Evolutionary conservation across 2,113 vertebrate species (phyloP), one percentile per base, ranked within the genome.

Genomic region (Cinclus mexicanus): DNA sequence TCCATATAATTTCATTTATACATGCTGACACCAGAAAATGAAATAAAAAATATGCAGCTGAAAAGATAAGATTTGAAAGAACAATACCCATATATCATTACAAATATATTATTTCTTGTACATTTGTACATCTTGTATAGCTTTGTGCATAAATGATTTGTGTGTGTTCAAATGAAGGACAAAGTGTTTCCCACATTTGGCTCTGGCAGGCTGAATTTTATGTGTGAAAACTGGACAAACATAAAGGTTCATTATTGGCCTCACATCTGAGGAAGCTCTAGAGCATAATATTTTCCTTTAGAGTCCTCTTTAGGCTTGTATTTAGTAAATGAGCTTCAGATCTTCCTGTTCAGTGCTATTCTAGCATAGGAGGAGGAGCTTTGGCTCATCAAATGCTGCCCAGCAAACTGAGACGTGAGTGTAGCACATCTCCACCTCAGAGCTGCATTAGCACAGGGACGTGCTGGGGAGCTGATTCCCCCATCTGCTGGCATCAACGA

Each of bases 191-290:
- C 33, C 60, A 63, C 64, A 53, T 86, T 95, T 93, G 68, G 28
- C 79, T 87, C 84, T 81, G 83, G 47, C 37, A 78, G 74, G 18
- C 47, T 4, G 1, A 93, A 59, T 75, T 60, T 42, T 90, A 63
- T 41, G 68, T 90, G 82, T 89, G 90, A 94, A 93, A 92, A 86
- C 60, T 83, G 83, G 79, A 90, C 93, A 86, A 92, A 83, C 76
- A 33, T 35, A 37, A 70, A n/a, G 31, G 68, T 59, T 87, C 35
- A 4, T 79, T 76, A 37, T 78, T 95, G 79, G 79, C 88, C 37
- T 83, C 52, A 75, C 69, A 92, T 92, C 88, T 95, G 72, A 94
- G 83, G 29, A 95, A 86, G 35, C 24, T 83, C 20, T 63, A 78
- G n/a, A 88, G n/a, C 49, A 37, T 65, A 90, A 11, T 59, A 25